Conservation (phyloP, 2,888 invertebrate genomes). For the Lysandra coridon region DNA sequence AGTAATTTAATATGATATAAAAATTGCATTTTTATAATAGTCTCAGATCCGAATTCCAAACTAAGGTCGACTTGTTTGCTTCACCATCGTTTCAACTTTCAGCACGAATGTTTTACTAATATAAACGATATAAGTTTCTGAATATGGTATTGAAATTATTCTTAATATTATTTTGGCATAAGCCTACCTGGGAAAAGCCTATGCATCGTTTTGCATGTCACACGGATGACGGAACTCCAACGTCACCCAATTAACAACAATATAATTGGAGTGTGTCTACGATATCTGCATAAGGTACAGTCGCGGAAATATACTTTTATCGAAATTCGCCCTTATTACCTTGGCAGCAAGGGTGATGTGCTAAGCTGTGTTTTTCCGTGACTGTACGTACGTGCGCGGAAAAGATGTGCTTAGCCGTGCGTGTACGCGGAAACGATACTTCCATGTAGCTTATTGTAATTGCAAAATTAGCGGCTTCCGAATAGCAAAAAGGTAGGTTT, state of each 20-base stretch:
- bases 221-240: neutral
- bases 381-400: neutral
- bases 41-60: no score
- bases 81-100: no score
- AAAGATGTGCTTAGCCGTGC: neutral
- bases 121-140: no score
- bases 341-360: neutral
- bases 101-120: no score
- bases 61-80: no score
- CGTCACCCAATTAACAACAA: neutral
- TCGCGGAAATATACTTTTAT: neutral
- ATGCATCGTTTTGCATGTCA: neutral
- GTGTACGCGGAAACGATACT: neutral
- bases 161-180: neutral
- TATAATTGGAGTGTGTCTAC: constrained; percentile 20
- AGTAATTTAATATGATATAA: no score
- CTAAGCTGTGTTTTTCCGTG: neutral
- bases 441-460: neutral
- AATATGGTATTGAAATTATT: no score
- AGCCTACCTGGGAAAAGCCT: neutral
- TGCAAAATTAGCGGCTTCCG: neutral
- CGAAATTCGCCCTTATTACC: neutral
- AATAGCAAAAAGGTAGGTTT: neutral
- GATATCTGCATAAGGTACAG: neutral
- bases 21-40: no score